Evolutionary conservation across 2,888 invertebrate genomes (phyloP).

Genomic region (Venustoraphidia nigricollis): DNA sequence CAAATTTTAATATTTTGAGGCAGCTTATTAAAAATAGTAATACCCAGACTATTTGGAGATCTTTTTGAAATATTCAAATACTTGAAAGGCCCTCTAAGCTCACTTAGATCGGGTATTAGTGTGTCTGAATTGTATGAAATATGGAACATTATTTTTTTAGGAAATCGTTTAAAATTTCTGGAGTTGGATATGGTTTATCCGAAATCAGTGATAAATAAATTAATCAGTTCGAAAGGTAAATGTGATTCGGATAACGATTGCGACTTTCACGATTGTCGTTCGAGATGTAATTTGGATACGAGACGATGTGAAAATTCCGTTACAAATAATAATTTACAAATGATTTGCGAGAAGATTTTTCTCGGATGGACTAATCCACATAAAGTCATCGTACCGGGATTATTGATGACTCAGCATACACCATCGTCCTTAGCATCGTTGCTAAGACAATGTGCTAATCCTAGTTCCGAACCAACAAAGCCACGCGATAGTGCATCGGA

Average conservation of each 20-base stretch:
- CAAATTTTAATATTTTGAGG: too few species aligned
- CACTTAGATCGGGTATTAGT: too few species aligned
- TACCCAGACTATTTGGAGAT: too few species aligned
- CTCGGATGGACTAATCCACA: conserved; percentile 46
- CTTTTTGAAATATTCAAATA: too few species aligned
- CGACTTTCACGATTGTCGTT: conserved; percentile 49
- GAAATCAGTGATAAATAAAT: conserved; percentile 31
- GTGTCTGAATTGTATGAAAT: too few species aligned
- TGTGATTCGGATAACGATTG: conserved; percentile 48
- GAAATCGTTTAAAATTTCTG: conserved; percentile 39
- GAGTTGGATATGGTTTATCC: conserved; percentile 49
- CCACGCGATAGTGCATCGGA: conserved; percentile 31
- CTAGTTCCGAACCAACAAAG: conserved; percentile 28
- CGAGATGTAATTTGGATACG: conserved; percentile 35
- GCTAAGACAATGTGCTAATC: conserved; percentile 42
- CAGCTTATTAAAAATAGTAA: too few species aligned
- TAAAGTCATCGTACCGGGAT: conserved; percentile 40
- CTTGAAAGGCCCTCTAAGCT: too few species aligned
- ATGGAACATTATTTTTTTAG: conserved; percentile 1
- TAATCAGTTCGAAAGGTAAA: conserved; percentile 26
- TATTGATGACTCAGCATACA: conserved; percentile 41
- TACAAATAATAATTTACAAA: conserved; percentile 49
- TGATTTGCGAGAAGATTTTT: conserved; percentile 48
- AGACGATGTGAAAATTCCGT: conserved; percentile 37
- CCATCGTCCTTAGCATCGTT: conserved; percentile 39